These are phyloP conservation scores for Ascaphus truei DNA, from an alignment of 2,113 vertebrate species.

Conservation along the genomic window DNA sequence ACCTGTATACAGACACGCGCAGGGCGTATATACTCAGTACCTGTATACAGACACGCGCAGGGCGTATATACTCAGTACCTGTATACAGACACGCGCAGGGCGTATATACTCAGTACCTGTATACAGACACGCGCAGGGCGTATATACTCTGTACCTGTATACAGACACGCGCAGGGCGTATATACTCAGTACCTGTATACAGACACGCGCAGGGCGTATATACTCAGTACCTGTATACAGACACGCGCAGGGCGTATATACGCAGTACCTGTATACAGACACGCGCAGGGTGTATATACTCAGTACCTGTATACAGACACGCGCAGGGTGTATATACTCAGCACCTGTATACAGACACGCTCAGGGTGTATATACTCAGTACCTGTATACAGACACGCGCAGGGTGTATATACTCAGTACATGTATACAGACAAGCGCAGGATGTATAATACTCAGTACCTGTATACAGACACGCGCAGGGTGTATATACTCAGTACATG, in stretches of 20 bases:
- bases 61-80: slow-evolving; percentile 66
- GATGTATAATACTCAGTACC: slow-evolving; percentile 62
- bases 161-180: slow-evolving; percentile 43
- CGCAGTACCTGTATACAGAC: neutral
- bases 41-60: neutral
- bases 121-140: neutral
- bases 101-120: neutral
- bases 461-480: slow-evolving; percentile 64
- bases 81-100: slow-evolving; percentile 58
- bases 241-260: slow-evolving; percentile 33
- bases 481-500: neutral
- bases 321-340: neutral
- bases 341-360: neutral
- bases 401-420: neutral
- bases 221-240: slow-evolving; percentile 75
- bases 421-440: neutral
- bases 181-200: neutral
- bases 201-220: neutral
- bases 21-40: neutral
- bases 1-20: slow-evolving; percentile 76
- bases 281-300: no score
- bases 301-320: slow-evolving; percentile 77
- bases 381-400: slow-evolving; percentile 76
- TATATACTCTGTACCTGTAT: slow-evolving; percentile 76
- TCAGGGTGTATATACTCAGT: neutral